phyloP scores from a whole-genome alignment of 2,113 vertebrate genomes.

The Caloenas nicobarica region DNA sequence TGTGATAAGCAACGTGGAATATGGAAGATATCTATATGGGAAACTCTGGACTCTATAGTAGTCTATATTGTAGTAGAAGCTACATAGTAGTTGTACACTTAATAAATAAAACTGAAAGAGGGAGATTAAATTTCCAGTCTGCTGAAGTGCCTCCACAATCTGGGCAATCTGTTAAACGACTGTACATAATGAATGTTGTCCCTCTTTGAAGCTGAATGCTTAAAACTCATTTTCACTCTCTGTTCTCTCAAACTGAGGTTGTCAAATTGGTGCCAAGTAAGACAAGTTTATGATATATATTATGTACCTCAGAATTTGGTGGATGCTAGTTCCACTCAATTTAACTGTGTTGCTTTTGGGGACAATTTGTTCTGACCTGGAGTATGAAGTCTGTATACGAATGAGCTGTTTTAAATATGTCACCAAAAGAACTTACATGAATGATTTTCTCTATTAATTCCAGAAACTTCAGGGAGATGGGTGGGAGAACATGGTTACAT shows the following conservation, averaged over 20 bases:
- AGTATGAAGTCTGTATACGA: conserved; percentile 4
- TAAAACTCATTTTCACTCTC: conserved; percentile 62
- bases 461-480: background rate
- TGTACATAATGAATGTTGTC: conserved; percentile 42
- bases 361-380: conserved; percentile 58
- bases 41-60: background rate
- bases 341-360: conserved; percentile 60
- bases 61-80: background rate
- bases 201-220: conserved; percentile 30
- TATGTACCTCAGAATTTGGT: conserved; percentile 62
- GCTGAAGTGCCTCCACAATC: conserved; percentile 23
- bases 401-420: conserved; percentile 49
- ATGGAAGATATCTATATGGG: background rate
- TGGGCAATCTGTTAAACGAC: conserved; percentile 52
- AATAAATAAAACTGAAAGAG: background rate
- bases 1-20: background rate
- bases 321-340: conserved; percentile 68
- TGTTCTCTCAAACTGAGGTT: conserved; percentile 38
- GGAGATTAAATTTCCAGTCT: background rate
- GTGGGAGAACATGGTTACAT: background rate
- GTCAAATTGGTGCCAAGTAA: conserved; percentile 59
- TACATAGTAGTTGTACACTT: background rate
- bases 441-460: conserved; percentile 39
- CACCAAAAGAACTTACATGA: background rate
- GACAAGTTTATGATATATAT: conserved; percentile 62